Evolutionary conservation across 2,888 invertebrate genomes (phyloP).

Genomic region (Lutraria lutraria): DNA sequence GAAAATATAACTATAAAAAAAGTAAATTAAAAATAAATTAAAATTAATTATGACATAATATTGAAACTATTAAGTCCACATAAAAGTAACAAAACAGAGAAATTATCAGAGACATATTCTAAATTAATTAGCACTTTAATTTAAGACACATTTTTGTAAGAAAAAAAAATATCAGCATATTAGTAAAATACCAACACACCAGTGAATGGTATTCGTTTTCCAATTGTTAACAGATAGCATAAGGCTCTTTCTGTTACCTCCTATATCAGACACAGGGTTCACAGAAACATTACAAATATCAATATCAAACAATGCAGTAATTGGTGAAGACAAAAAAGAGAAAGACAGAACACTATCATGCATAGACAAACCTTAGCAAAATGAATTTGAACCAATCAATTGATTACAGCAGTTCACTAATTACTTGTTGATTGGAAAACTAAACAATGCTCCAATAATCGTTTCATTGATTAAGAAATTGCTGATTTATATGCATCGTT

Average conservation of each 20-base stretch:
- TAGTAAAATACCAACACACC: neutral
- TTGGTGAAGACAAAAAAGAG: neutral
- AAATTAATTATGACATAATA: too few relatives aligned
- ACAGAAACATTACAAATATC: neutral
- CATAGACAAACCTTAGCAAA: neutral
- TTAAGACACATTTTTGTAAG: neutral
- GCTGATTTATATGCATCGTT: neutral
- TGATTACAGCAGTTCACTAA: constrained; percentile 23
- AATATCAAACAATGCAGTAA: constrained; percentile 19
- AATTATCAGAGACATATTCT: too few relatives aligned
- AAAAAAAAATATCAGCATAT: neutral
- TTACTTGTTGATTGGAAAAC: constrained; percentile 19
- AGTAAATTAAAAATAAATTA: neutral
- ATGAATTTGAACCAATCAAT: constrained; percentile 1
- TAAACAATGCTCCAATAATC: constrained; percentile 22
- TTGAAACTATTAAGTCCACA: too few relatives aligned
- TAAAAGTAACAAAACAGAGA: too few relatives aligned
- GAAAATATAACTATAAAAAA: neutral
- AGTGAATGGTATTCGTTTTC: constrained; percentile 10
- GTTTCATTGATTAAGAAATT: constrained; percentile 18
- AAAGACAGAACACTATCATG: neutral
- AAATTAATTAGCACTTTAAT: too few relatives aligned
- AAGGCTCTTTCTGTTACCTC: neutral
- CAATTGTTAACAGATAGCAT: neutral
- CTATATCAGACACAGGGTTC: neutral